Evolutionary conservation across 2,797 vertebrate genomes (phyloP).

Genomic region (Squalus acanthias): DNA sequence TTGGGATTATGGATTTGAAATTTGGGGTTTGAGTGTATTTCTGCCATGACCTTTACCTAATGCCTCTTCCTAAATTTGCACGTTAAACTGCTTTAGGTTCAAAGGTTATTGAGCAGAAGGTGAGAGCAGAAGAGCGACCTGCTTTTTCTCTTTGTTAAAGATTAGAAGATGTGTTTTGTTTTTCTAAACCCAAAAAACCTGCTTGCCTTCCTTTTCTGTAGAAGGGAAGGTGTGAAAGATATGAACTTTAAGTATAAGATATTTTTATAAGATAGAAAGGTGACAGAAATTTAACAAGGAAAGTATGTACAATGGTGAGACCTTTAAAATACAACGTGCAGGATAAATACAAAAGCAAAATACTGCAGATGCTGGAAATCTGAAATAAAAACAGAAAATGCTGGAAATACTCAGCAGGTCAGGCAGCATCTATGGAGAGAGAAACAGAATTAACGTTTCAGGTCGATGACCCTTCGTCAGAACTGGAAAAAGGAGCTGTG

Average conservation of each 20-base stretch:
- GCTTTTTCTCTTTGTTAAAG: too few species aligned
- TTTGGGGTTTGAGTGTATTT: not conserved
- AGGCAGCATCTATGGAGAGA: too few species aligned
- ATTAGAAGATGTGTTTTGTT: not conserved
- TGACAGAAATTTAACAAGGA: not conserved
- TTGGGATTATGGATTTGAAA: not conserved
- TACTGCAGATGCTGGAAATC: too few species aligned
- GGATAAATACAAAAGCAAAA: too few species aligned
- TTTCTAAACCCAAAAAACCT: not conserved
- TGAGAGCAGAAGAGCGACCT: too few species aligned
- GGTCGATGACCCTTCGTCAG: too few species aligned
- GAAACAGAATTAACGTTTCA: too few species aligned
- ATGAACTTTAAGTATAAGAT: constrained; percentile 38
- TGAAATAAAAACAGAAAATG: too few species aligned
- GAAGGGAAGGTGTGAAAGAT: not conserved
- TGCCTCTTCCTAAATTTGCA: not conserved
- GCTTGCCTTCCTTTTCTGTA: not conserved
- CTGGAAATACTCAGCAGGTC: too few species aligned
- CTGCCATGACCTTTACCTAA: not conserved
- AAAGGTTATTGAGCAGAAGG: not conserved
- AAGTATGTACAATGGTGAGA: not conserved
- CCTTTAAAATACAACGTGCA: not conserved
- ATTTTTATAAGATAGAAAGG: constrained; percentile 36
- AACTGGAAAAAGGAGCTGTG: too few species aligned
- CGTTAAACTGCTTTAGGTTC: not conserved